Base-by-base conservation (phyloP, 1,140 invertebrate species). In the Pseudomyrmex cubaensis region DNA sequence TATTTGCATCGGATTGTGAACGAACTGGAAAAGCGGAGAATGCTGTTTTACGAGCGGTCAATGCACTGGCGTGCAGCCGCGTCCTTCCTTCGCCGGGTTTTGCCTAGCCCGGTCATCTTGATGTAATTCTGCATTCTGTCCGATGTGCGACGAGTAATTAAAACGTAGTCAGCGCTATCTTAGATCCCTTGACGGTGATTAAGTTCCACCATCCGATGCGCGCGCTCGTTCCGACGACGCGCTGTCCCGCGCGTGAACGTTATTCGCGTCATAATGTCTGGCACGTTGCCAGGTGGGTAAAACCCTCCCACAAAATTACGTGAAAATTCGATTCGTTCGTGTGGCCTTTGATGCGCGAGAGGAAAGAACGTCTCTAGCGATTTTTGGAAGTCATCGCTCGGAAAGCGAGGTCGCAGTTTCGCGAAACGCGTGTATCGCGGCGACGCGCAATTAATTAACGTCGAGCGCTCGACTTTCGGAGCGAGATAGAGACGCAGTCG, bases 121-220 rank as follows among this genome's bases (percentile, higher is more conserved):
- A 91, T 91, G 90, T 86, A 82, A 90, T 89, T 91, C 66, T 75
- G 69, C 77, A 84, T 83, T 87, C 83, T 52, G 77, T 56, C 46
- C 85, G 67, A 80, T 69, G 35, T 35, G 87, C 89, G 84, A 17
- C 62, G 85, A 87, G 87, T 88, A 92, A 92, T 92, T 92, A 92
- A 92, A 92, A 90, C 73, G 90, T 88, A 91, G 88, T 91, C 91
- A 92, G 88, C 85, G 88, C 82, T 91, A 90, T 91, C 91, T 86
- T 25, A 91, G 89, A 91, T 91, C 84, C 85, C 76, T 73, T 54
- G 88, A 64, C 86, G 67, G 82, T 90, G 85, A 90, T 91, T 92
- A 91, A 89, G 83, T 46, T 72, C 61, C 69, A 82, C 86, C 83
- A 82, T 90, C 85, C 82, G 85, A 90, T 84, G 62, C 87, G 78